phyloP scores from a whole-genome alignment of 2,797 vertebrate species.

The Natrix natrix region DNA sequence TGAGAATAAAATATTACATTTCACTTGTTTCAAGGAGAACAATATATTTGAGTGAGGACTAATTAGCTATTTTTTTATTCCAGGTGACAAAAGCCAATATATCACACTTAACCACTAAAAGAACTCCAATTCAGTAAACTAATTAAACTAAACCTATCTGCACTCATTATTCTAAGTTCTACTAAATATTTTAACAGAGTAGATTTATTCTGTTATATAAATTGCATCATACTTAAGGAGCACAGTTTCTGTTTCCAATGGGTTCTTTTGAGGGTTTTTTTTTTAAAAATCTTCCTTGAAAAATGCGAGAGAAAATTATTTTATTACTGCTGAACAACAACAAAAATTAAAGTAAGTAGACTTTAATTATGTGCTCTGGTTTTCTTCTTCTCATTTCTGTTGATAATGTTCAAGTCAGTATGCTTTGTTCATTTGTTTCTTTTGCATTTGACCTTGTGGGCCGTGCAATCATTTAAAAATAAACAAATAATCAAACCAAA shows the following conservation, averaged over 20 bases:
- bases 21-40: slow-evolving; percentile 71
- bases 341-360: slow-evolving; percentile 5
- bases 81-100: slow-evolving; percentile 78
- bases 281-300: slow-evolving; percentile 34
- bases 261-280: slow-evolving; percentile 62
- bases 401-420: background rate
- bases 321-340: slow-evolving; percentile 15
- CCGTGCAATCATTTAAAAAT: background rate
- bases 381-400: background rate
- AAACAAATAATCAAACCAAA: background rate
- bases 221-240: slow-evolving; percentile 77
- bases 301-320: slow-evolving; percentile 46
- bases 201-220: slow-evolving; percentile 79
- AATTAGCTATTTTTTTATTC: slow-evolving; percentile 78
- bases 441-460: background rate
- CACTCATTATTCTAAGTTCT: slow-evolving; percentile 75
- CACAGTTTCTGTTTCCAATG: slow-evolving; percentile 60
- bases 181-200: slow-evolving; percentile 78
- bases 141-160: slow-evolving; percentile 82
- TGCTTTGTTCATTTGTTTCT: background rate
- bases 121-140: slow-evolving; percentile 78
- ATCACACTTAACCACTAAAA: slow-evolving; percentile 76
- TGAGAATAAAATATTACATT: slow-evolving; percentile 68
- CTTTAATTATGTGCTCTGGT: slow-evolving; percentile 73
- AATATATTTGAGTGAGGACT: slow-evolving; percentile 72